Percentiles rank a stretch among this genome's conserved stretches.
phyloP scores from a whole-genome alignment of 2,888 invertebrate species.

The Rhorus exstirpatorius region DNA sequence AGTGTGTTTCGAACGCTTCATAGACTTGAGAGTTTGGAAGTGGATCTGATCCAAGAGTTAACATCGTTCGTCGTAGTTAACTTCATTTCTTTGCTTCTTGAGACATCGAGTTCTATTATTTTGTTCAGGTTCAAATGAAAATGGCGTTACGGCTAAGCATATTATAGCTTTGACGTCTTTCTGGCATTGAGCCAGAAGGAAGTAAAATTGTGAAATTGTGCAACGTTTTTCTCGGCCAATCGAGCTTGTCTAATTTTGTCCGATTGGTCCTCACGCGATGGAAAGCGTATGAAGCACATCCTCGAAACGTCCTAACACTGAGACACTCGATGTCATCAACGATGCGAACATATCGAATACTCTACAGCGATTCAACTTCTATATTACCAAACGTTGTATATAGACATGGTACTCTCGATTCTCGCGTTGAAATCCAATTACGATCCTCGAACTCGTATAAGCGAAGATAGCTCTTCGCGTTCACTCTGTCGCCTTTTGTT shows the following conservation, averaged over 20 bases:
- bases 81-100: neutral
- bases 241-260: neutral
- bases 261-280: neutral
- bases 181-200: too few relatives aligned
- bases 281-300: constrained; percentile 5
- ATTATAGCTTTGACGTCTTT: too few relatives aligned
- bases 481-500: constrained; percentile 32
- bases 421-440: constrained; percentile 71
- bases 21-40: constrained; percentile 3
- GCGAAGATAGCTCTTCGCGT: constrained; percentile 44
- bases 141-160: too few relatives aligned
- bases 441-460: constrained; percentile 65
- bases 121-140: neutral
- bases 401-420: constrained; percentile 40
- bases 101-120: neutral
- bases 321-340: constrained; percentile 51
- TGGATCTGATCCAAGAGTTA: constrained; percentile 18
- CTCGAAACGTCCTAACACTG: constrained; percentile 39
- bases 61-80: neutral
- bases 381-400: constrained; percentile 20
- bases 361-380: neutral
- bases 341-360: constrained; percentile 40
- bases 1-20: neutral
- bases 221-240: neutral
- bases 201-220: constrained; percentile 11